phyloP scores from a whole-genome alignment of 2,113 vertebrate species.

The Cyanistes caeruleus region DNA sequence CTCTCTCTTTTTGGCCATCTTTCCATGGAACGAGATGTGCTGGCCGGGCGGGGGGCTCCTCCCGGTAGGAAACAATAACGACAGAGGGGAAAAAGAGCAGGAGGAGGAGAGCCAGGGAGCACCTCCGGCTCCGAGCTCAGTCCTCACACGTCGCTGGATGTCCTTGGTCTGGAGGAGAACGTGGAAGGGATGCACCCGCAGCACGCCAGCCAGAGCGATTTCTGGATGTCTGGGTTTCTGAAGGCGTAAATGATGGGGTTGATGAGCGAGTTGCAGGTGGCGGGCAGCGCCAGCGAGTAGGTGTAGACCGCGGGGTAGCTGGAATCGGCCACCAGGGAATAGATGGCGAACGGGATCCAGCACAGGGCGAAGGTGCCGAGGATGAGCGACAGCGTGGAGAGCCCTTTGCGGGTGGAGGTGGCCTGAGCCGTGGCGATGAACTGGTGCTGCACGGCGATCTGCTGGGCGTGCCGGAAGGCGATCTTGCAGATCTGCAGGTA shows the following conservation, averaged over 20 bases:
- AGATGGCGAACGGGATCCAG: slow-evolving; percentile 91
- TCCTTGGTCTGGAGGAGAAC: slow-evolving; percentile 84
- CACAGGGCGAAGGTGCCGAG: slow-evolving; percentile 88
- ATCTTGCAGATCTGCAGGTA: slow-evolving; percentile 93
- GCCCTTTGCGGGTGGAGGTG: slow-evolving; percentile 87
- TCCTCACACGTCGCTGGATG: slow-evolving; percentile 88
- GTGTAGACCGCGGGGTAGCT: slow-evolving; percentile 87
- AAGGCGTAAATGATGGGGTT: slow-evolving; percentile 93
- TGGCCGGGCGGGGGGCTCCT: not conserved
- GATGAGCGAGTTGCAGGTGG: slow-evolving; percentile 88
- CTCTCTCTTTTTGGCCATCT: not conserved
- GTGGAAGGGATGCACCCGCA: slow-evolving; percentile 86
- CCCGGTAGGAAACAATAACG: not conserved
- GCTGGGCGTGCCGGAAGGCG: slow-evolving; percentile 90
- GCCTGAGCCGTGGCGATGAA: slow-evolving; percentile 84
- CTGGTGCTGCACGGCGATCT: slow-evolving; percentile 93
- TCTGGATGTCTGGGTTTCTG: slow-evolving; percentile 91
- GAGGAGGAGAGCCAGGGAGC: not conserved
- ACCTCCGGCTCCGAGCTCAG: not conserved
- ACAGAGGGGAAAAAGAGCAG: not conserved
- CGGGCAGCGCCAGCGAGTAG: slow-evolving; percentile 86
- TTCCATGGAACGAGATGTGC: slow-evolving; percentile 32
- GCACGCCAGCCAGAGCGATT: slow-evolving; percentile 89
- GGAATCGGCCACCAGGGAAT: slow-evolving; percentile 87
- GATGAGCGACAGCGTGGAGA: slow-evolving; percentile 88